Evolutionary conservation across 2,797 vertebrate species (phyloP).

Genomic region (Melanotaenia nigrans): DNA sequence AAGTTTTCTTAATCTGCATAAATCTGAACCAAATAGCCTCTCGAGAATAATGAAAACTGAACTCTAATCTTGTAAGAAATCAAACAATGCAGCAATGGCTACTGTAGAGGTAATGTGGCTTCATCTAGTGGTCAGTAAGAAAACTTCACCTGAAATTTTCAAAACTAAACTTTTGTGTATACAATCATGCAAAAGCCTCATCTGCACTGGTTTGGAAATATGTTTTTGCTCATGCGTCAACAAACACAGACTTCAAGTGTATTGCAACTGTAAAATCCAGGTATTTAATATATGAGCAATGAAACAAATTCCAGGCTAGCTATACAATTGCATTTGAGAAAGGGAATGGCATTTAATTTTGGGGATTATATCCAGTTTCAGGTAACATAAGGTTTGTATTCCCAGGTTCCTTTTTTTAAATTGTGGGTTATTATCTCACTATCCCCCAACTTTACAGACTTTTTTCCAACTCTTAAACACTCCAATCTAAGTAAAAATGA

Average conservation of each 20-base stretch:
- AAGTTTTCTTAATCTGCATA: no score
- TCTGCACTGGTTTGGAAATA: no score
- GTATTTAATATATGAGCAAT: background rate
- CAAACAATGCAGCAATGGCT: no score
- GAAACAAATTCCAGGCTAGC: background rate
- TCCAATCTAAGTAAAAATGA: no score
- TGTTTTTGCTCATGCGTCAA: background rate
- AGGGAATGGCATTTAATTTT: background rate
- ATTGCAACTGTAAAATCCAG: background rate
- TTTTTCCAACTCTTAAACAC: no score
- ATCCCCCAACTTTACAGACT: no score
- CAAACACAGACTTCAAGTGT: background rate
- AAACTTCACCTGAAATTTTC: background rate
- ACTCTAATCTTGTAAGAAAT: no score
- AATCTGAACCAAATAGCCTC: no score
- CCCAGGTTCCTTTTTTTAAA: background rate
- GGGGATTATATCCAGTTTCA: background rate
- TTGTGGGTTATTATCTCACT: no score
- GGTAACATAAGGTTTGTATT: background rate
- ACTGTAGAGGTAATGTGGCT: background rate
- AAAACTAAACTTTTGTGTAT: background rate
- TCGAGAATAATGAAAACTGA: no score
- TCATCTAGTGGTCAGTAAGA: background rate
- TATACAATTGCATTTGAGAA: background rate
- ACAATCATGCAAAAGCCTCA: no score